Evolutionary conservation across 2,797 vertebrate genomes (phyloP).

Genomic region (Geotrypetes seraphini): DNA sequence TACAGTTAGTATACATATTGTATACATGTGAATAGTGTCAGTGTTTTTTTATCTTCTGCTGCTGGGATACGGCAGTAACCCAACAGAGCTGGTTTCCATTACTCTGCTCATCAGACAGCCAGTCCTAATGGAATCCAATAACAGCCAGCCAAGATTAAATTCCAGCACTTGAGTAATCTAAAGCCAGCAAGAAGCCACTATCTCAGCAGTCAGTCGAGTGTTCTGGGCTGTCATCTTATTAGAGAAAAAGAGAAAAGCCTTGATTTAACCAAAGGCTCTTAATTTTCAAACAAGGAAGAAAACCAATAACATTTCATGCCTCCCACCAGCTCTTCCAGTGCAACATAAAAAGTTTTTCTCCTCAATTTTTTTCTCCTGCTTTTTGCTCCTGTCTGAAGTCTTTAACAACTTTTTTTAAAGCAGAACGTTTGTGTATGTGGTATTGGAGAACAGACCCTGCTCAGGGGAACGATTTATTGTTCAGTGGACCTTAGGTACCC

Average conservation of each 20-base stretch:
- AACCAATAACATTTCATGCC: constrained; percentile 9
- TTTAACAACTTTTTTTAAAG: too few species aligned
- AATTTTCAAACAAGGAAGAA: constrained; percentile 29
- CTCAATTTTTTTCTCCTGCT: background rate
- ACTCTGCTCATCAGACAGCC: background rate
- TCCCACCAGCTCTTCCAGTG: constrained; percentile 12
- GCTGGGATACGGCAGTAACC: background rate
- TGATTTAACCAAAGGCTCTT: constrained; percentile 37
- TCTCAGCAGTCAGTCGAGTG: constrained; percentile 33
- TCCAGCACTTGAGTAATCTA: constrained; percentile 36
- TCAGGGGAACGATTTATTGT: too few species aligned
- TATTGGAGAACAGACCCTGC: too few species aligned
- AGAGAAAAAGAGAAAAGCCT: constrained; percentile 38
- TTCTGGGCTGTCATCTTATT: constrained; percentile 39
- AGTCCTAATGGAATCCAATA: constrained; percentile 17
- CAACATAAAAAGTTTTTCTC: constrained; percentile 3
- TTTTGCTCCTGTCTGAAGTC: too few species aligned
- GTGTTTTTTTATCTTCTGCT: background rate
- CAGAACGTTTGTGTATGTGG: too few species aligned
- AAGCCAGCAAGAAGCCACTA: constrained; percentile 28
- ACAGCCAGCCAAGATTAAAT: constrained; percentile 37
- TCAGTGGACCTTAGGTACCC: too few species aligned
- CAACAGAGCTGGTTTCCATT: background rate
- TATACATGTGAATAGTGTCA: rapidly evolving
- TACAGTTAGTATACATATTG: background rate